Conservation (phyloP, 2,113 vertebrate species). For the Gallinago paraguaiae region DNA sequence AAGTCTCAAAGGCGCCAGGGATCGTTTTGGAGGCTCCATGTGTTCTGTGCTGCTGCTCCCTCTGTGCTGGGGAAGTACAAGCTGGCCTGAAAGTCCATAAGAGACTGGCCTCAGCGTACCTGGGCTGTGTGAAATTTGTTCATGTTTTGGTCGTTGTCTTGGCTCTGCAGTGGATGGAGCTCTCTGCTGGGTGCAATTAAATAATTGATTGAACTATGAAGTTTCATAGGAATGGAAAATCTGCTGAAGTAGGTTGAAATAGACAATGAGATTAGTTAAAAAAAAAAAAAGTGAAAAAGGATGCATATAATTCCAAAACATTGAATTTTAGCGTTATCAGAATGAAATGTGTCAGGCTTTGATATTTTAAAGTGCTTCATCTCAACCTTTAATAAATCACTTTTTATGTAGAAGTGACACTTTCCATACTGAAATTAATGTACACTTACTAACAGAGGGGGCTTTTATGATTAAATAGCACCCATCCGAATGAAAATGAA, state of each 20-base stretch:
- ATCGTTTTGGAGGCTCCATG: accelerated
- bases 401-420: background rate
- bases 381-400: background rate
- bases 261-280: background rate
- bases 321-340: background rate
- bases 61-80: background rate
- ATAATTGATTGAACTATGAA: background rate
- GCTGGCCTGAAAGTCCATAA: background rate
- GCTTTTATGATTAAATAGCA: background rate
- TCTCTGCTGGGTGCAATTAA: background rate
- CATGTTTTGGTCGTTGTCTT: background rate
- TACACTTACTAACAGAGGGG: background rate
- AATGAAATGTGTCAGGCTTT: background rate
- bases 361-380: background rate
- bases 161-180: background rate
- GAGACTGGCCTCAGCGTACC: accelerated
- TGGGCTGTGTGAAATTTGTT: too few relatives aligned
- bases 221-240: background rate
- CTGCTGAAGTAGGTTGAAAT: background rate
- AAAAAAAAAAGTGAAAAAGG: background rate
- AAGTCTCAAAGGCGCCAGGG: accelerated
- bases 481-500: background rate
- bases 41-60: background rate
- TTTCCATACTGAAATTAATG: background rate
- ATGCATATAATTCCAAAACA: background rate